Evolutionary conservation across 2,797 vertebrate genomes (phyloP), one percentile per base, ranked within the genome.

Genomic region (Alectoris magna): DNA sequence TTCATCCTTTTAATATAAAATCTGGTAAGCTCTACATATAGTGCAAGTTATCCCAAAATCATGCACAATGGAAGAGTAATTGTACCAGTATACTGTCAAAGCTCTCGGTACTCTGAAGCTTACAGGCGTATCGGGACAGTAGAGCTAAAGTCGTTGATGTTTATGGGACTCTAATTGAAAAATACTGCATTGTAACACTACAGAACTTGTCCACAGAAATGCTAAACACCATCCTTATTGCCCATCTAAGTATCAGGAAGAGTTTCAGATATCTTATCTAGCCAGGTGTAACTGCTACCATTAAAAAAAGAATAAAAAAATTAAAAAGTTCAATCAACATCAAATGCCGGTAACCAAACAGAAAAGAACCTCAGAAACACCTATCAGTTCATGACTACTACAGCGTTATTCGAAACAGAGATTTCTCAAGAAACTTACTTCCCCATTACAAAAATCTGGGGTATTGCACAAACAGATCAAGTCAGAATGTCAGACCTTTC

Each of bases 1-100:
- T 64, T 69, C 24, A 56, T 59, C 23, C 29, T 63, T 75, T 51
- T 69, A 18, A 51, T 1, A 64, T 14, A 76, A 79, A 76, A 77
- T 56, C 53, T 53, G 56, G 6, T 19, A 64, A 76, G 44, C 14
- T 76, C 44, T 73, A 5, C 34, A 11, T 8, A 73, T 19, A 70
- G 36, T 62, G 76, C n/a, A 79, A 68, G 79, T 59, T 51, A 51
- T 36, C 68, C 23, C 73, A 78, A 78, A 78, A 63, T 67, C 26
- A 70, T 17, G 77, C 0, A 0, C 23, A 31, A 27, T 0, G 0
- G 59, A 9, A 58, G 4, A 34, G 16, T 12, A 13, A 48, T 81
- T 70, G 36, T 24, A 67, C 10, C 48, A 64, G 15, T 15, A 9
- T 23, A 43, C 24, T 24, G 26, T 13, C n/a, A 67, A 81, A 69